Percentiles rank a stretch among this genome's conserved stretches.
Conservation (phyloP, 2,113 vertebrate species). For the Oryzias woworae region DNA sequence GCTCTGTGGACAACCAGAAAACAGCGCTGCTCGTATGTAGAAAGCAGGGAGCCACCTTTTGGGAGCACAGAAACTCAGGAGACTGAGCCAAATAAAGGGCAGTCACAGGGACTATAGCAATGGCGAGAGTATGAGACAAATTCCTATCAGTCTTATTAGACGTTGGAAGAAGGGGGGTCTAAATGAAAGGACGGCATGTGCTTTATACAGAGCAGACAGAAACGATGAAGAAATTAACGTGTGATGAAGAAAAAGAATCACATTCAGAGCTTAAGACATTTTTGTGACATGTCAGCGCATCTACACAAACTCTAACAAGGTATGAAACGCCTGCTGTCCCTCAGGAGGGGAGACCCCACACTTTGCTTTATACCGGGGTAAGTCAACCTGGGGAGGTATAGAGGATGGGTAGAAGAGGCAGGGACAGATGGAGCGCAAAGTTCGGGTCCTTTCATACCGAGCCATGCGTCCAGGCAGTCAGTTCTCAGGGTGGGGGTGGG, state of each 20-base stretch:
- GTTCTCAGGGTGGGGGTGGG: constrained; percentile 30
- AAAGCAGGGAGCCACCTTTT: too few relatives aligned
- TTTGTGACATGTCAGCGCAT: constrained; percentile 73
- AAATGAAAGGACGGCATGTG: constrained; percentile 41
- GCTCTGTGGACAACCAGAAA: too few relatives aligned
- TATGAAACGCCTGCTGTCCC: constrained; percentile 67
- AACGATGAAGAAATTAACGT: constrained; percentile 39
- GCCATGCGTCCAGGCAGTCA: constrained; percentile 62
- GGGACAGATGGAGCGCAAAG: constrained; percentile 39
- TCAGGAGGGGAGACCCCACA: constrained; percentile 55
- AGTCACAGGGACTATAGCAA: too few relatives aligned
- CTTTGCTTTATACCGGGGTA: constrained; percentile 48
- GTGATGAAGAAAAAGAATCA: constrained; percentile 54
- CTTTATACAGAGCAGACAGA: constrained; percentile 52
- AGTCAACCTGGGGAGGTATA: constrained; percentile 27
- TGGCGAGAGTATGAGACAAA: too few relatives aligned
- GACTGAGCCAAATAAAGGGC: too few relatives aligned
- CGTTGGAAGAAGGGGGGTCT: neutral
- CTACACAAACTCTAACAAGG: constrained; percentile 70
- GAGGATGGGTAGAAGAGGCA: neutral
- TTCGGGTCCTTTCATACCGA: constrained; percentile 38
- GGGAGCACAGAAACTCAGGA: too few relatives aligned
- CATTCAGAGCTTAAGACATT: constrained; percentile 79
- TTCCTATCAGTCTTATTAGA: too few relatives aligned
- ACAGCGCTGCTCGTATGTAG: too few relatives aligned